phyloP scores from a whole-genome alignment of 2,113 vertebrate genomes.

The Phyllostomus hastatus region DNA sequence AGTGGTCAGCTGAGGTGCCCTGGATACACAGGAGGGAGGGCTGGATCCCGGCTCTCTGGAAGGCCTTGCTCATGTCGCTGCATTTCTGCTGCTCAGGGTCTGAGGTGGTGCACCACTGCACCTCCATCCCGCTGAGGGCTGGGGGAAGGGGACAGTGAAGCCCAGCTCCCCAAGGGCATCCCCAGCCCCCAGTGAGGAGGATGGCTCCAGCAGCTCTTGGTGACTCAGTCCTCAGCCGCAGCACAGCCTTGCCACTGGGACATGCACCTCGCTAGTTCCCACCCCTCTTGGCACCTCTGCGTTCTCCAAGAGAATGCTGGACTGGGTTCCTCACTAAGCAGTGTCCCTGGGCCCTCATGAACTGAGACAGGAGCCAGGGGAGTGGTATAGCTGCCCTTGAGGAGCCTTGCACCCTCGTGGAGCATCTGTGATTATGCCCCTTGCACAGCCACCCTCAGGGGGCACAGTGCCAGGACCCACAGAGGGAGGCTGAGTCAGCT shows the following conservation, averaged over 20 bases:
- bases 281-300: neutral
- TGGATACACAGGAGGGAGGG: constrained; percentile 84
- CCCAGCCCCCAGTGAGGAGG: neutral
- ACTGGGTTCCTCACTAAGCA: neutral
- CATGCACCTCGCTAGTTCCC: neutral
- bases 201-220: neutral
- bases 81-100: constrained; percentile 87
- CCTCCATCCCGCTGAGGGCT: constrained; percentile 78
- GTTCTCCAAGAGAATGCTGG: neutral
- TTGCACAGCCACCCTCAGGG: neutral
- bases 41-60: constrained; percentile 81
- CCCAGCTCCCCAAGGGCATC: accelerated
- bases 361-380: neutral
- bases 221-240: neutral
- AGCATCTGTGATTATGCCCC: neutral
- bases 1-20: constrained; percentile 77
- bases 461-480: neutral
- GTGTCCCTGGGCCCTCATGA: neutral
- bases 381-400: neutral
- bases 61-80: constrained; percentile 85
- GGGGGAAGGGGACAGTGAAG: neutral
- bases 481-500: neutral
- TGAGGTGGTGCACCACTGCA: constrained; percentile 92
- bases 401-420: neutral
- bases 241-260: neutral